Percentiles rank a stretch among this genome's conserved stretches.
Conservation (phyloP, 2,888 invertebrate genomes). For the Phorcus lineatus region DNA sequence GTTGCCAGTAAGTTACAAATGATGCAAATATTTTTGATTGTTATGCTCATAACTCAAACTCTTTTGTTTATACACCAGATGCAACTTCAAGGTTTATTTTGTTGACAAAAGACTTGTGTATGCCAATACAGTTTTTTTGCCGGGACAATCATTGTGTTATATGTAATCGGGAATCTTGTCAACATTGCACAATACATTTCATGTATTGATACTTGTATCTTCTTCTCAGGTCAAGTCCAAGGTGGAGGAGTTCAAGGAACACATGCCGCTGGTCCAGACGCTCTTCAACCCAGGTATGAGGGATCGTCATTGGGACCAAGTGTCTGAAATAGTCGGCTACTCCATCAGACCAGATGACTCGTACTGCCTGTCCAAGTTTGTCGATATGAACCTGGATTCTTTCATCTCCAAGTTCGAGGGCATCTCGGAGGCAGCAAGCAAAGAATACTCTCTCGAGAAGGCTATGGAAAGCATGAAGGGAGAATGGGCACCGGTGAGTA, state of each 20-base stretch:
- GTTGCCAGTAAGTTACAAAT: no score
- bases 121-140: no score
- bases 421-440: constrained; percentile 95
- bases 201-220: not conserved
- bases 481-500: constrained; percentile 84
- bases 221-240: constrained; percentile 79
- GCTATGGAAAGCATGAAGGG: constrained; percentile 90
- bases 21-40: no score
- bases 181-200: no score
- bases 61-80: no score
- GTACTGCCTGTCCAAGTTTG: constrained; percentile 87
- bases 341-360: constrained; percentile 89
- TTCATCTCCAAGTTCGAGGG: constrained; percentile 90
- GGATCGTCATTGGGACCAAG: constrained; percentile 89
- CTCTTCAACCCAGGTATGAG: constrained; percentile 93
- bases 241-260: constrained; percentile 88
- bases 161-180: no score
- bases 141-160: no score
- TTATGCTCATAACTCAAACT: no score
- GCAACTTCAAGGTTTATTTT: no score
- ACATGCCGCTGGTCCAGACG: constrained; percentile 91
- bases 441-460: constrained; percentile 94
- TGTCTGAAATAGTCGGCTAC: constrained; percentile 95
- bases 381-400: constrained; percentile 91
- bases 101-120: no score